Evolutionary conservation across 2,888 invertebrate species (phyloP), one percentile per base, ranked within the genome.

Genomic region (Pyrrhosoma nymphula): DNA sequence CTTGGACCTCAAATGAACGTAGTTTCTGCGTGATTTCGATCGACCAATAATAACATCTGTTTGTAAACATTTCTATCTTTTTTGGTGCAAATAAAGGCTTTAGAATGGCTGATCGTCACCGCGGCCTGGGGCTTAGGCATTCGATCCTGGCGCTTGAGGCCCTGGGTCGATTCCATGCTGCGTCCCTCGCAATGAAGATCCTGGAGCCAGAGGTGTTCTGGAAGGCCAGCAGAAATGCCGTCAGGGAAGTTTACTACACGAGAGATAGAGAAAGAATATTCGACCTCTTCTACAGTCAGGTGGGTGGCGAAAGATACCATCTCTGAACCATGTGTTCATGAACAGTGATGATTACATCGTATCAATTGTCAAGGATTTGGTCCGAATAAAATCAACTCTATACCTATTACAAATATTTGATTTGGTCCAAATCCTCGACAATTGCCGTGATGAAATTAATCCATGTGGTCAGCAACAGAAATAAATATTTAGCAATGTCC

Each of bases 141-240:
- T 97, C 97, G 0, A 97, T 96, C 95, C 95, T 97, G 0, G 97
- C 97, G 12, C 96, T 98, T 0, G 96, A 97, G 90, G 97, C 97
- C 89, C 96, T 98, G 96, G 98, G 98, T 0, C 97, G 97, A 96
- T 98, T 97, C 96, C 98, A 98, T 96, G 97, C 98, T 0, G 96
- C 97, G 23, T 97, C 97, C 0, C 97, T 98, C 26, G 98, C 97
- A 0, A 96, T 97, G 95, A 97, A 97, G 90, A 95, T 97, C 0
- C 97, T 97, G 47, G 97, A 97, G 95, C 97, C 97, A 0, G 96
- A 97, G 69, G 96, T 10, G 16, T 93, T 93, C n/a, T 47, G 93
- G 93, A 26, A 69, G 47, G 55, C 93, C 47, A 55, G 63, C 69
- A 35, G 69, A 47, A 47, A 63, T 0, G 39, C 93, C 16, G 18